Conservation (phyloP, 2,888 invertebrate genomes). For the Lottia gigantea region DNA sequence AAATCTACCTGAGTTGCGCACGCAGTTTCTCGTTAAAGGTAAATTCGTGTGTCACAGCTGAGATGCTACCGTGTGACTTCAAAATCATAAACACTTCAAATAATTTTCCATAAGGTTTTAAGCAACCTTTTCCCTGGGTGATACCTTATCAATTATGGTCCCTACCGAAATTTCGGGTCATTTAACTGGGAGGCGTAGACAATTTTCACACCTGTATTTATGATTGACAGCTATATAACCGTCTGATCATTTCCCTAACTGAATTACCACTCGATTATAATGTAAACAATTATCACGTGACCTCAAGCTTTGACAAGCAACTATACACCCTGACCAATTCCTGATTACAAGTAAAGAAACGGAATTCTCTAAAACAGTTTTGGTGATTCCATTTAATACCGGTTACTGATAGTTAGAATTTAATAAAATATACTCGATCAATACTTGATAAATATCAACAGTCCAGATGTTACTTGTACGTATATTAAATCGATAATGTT, state of each 20-base stretch:
- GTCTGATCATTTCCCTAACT: neutral
- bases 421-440: no score
- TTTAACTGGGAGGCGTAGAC: constrained; percentile 5
- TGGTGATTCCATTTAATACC: no score
- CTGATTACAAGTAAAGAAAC: no score
- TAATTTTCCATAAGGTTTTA: neutral
- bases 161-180: neutral
- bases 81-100: neutral
- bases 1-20: constrained; percentile 14
- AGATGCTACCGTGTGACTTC: no score
- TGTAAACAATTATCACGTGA: constrained; percentile 7
- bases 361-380: no score
- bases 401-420: no score
- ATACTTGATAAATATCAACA: no score
- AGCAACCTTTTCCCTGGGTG: neutral
- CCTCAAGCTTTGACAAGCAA: neutral
- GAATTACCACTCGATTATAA: constrained; percentile 2
- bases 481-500: no score
- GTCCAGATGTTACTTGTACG: no score
- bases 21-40: neutral
- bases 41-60: constrained; percentile 7
- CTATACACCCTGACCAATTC: no score
- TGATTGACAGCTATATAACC: constrained; percentile 10
- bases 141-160: neutral
- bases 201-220: constrained; percentile 1